Conservation (phyloP, 2,113 vertebrate species). For the Tragelaphus buxtoni region DNA sequence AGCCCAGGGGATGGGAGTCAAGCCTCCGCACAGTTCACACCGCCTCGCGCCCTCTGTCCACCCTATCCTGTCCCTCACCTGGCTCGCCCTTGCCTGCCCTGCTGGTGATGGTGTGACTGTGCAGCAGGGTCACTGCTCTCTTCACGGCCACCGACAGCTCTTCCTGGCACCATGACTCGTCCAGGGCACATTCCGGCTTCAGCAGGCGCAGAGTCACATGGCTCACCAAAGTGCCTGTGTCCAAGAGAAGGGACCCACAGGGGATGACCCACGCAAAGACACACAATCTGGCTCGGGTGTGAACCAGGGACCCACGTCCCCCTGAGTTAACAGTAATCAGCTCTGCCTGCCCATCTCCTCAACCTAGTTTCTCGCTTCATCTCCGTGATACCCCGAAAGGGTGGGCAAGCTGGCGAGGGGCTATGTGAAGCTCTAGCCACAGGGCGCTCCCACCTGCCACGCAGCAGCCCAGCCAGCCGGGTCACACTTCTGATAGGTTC, state of each 20-base stretch:
- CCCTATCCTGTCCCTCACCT: slow-evolving; percentile 60
- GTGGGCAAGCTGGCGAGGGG: background rate
- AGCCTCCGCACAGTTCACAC: background rate
- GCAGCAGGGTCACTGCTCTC: slow-evolving; percentile 87
- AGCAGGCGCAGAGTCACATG: slow-evolving; percentile 93
- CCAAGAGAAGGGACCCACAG: background rate
- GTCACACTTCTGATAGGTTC: background rate
- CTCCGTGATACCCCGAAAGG: background rate
- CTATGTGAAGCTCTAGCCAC: background rate
- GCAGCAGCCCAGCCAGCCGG: background rate
- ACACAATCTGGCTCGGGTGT: background rate
- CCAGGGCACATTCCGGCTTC: slow-evolving; percentile 92
- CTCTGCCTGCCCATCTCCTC: background rate
- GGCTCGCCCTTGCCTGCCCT: slow-evolving; percentile 83
- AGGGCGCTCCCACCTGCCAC: background rate
- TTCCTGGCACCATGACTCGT: slow-evolving; percentile 93
- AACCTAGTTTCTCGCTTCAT: background rate
- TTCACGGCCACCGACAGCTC: slow-evolving; percentile 87
- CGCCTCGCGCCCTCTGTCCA: rapidly evolving
- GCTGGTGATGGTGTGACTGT: slow-evolving; percentile 86
- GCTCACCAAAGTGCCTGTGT: slow-evolving; percentile 88
- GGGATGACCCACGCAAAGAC: background rate
- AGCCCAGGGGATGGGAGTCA: background rate
- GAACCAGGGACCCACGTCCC: background rate
- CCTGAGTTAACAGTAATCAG: background rate